A percentile compares a stretch with the other conserved stretches of the same genome.
phyloP scores from a whole-genome alignment of 2,797 vertebrate genomes.

The Chrysocyon brachyurus region DNA sequence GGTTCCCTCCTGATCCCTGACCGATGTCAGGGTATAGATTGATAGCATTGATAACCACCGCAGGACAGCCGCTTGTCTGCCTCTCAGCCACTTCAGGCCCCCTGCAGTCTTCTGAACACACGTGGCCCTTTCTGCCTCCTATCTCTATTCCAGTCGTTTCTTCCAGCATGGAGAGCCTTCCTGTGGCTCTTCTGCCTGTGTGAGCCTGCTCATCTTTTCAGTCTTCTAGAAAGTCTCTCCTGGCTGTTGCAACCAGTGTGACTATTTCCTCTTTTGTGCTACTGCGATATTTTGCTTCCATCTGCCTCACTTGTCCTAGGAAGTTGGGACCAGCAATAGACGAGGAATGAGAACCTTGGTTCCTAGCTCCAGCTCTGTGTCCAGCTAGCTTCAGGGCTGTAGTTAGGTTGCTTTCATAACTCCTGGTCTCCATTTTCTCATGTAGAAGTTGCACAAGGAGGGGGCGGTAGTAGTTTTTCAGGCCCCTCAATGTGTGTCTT shows the following conservation, averaged over 20 bases:
- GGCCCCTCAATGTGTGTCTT: neutral
- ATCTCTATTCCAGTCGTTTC: neutral
- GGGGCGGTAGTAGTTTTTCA: neutral
- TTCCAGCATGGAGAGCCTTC: neutral
- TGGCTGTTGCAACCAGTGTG: fast-evolving
- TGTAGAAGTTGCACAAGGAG: neutral
- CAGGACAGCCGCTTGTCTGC: neutral
- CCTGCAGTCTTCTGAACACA: neutral
- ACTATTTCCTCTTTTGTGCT: neutral
- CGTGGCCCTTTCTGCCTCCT: neutral
- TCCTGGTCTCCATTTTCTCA: neutral
- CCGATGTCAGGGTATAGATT: fast-evolving
- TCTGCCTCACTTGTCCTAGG: neutral
- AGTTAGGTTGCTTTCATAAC: neutral
- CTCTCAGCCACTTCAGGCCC: neutral
- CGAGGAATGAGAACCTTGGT: neutral
- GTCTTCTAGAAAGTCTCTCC: neutral
- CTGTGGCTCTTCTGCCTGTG: neutral
- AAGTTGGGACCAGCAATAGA: neutral
- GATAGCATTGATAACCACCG: fast-evolving
- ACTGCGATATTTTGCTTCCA: fast-evolving
- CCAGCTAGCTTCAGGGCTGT: neutral
- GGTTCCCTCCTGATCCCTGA: neutral
- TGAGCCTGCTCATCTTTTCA: neutral
- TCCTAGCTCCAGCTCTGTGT: neutral